phyloP scores from a whole-genome alignment of 2,113 vertebrate genomes.

The Oplegnathus fasciatus region DNA sequence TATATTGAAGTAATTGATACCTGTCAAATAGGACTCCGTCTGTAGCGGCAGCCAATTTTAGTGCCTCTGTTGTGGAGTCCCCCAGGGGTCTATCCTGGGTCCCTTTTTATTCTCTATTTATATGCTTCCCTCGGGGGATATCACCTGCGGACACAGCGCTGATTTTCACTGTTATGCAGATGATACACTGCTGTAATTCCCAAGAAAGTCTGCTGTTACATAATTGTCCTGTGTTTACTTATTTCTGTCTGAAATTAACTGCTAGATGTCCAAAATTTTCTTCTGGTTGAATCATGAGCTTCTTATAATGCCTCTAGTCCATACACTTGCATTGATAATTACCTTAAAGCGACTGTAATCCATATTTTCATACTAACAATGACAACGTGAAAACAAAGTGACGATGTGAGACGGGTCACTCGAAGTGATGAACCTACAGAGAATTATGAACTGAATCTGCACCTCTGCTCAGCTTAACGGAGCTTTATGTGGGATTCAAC shows the following conservation, averaged over 20 bases:
- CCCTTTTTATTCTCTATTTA: neutral
- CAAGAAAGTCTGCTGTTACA: neutral
- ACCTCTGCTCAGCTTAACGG: too few relatives aligned
- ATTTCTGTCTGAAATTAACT: neutral
- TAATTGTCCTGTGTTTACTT: neutral
- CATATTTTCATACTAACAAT: too few relatives aligned
- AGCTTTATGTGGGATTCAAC: too few relatives aligned
- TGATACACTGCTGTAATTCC: neutral
- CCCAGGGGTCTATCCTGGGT: conserved; percentile 11
- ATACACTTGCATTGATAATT: too few relatives aligned
- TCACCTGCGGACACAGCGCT: neutral
- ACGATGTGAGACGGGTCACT: too few relatives aligned
- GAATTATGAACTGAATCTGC: too few relatives aligned
- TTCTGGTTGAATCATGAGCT: too few relatives aligned
- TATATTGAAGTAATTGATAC: neutral
- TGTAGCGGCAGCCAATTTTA: too few relatives aligned
- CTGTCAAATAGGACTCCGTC: neutral
- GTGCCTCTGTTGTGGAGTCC: neutral
- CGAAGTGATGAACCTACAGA: too few relatives aligned
- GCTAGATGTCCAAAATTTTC: neutral
- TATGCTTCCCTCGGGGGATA: neutral
- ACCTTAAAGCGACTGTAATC: too few relatives aligned
- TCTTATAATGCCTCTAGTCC: too few relatives aligned
- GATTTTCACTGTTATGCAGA: neutral
- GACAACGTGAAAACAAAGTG: too few relatives aligned